Evolutionary conservation across 1,140 invertebrate genomes (phyloP).

Genomic region (Drosophila athabasca): DNA sequence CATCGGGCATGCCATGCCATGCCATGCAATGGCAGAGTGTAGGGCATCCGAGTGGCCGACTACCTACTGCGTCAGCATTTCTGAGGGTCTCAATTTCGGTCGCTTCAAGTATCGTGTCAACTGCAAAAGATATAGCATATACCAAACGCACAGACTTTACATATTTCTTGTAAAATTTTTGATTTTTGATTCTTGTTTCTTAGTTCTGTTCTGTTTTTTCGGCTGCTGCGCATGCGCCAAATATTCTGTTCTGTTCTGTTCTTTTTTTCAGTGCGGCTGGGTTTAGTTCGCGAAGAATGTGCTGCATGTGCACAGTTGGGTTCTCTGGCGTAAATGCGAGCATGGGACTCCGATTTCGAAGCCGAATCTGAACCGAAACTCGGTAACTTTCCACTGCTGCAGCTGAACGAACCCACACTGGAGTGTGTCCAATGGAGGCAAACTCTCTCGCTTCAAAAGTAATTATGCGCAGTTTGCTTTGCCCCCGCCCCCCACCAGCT

Average conservation of each 20-base stretch:
- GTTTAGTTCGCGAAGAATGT: neutral
- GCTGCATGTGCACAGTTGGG: neutral
- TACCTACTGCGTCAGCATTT: constrained; percentile 73
- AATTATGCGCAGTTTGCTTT: constrained; percentile 1
- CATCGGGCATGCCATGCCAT: neutral
- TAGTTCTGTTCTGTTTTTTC: neutral
- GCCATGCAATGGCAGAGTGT: neutral
- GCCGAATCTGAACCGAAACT: constrained; percentile 22
- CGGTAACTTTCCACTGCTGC: constrained; percentile 46
- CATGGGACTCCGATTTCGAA: neutral
- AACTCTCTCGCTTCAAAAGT: neutral
- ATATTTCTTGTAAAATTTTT: neutral
- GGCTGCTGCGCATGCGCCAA: constrained; percentile 56
- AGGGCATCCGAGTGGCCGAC: constrained; percentile 40
- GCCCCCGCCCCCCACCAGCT: neutral
- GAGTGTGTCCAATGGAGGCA: constrained; percentile 20
- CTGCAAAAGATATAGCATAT: no score
- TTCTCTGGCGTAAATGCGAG: constrained; percentile 32
- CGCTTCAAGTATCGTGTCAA: neutral
- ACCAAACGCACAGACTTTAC: no score
- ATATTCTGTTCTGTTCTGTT: constrained; percentile 12
- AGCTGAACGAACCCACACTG: neutral
- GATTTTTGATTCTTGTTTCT: neutral
- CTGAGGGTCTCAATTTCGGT: constrained; percentile 49
- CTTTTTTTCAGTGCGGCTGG: neutral